These are phyloP conservation scores for Cyanistes caeruleus DNA, from an alignment of 2,113 vertebrate species.

Conservation along the genomic window DNA sequence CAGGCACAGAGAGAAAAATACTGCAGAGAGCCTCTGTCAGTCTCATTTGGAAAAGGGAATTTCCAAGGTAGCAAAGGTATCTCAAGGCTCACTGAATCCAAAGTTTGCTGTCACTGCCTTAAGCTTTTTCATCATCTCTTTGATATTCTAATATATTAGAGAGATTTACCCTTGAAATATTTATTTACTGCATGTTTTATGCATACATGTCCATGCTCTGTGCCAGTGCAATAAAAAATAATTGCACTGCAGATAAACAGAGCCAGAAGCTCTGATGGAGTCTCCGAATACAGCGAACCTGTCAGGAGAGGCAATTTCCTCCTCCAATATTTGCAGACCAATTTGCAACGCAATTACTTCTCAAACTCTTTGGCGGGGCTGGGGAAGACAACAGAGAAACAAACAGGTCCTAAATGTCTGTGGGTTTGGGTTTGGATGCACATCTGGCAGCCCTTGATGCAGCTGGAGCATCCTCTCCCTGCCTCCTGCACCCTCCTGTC, in stretches of 20 bases:
- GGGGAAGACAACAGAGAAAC: neutral
- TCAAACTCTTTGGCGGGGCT: neutral
- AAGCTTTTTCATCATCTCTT: neutral
- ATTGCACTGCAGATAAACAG: neutral
- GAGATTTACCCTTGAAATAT: neutral
- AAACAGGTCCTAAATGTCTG: neutral
- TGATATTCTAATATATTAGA: neutral
- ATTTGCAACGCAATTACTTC: neutral
- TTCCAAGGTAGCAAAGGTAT: neutral
- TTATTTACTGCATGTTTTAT: constrained; percentile 16
- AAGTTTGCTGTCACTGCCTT: neutral
- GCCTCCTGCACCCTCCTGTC: neutral
- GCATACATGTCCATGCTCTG: neutral
- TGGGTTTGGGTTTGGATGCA: neutral
- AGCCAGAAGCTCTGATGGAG: neutral
- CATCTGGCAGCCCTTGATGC: neutral
- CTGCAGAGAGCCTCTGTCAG: neutral
- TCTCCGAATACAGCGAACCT: neutral
- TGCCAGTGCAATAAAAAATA: neutral
- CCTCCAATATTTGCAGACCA: neutral
- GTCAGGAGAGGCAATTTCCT: neutral
- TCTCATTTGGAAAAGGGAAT: neutral
- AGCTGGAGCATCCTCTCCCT: neutral
- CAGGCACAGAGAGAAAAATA: neutral
- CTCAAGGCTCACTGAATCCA: neutral